Conservation (phyloP, 2,888 invertebrate species). For the Crematogaster levior region DNA sequence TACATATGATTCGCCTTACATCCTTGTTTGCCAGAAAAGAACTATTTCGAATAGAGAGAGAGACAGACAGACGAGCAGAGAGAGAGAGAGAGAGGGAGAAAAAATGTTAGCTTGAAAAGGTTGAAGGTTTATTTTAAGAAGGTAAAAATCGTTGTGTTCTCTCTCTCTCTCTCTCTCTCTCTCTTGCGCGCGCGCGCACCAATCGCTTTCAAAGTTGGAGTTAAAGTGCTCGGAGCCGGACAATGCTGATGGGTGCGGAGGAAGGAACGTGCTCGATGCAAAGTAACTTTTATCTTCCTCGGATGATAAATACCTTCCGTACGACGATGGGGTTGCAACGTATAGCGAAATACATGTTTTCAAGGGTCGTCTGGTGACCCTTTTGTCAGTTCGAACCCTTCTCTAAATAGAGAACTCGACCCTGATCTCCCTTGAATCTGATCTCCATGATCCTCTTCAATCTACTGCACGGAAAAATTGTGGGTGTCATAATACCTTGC, state of each 20-base stretch:
- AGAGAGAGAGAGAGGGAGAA: neutral
- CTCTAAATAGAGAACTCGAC: conserved; percentile 41
- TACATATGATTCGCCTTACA: neutral
- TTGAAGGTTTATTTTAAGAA: conserved; percentile 35
- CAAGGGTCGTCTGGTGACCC: conserved; percentile 43
- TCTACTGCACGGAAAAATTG: neutral
- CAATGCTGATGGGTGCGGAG: conserved; percentile 32
- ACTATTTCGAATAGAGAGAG: neutral
- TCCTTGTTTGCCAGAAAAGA: conserved; percentile 12
- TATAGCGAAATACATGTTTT: conserved; percentile 22
- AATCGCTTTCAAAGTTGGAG: conserved; percentile 30
- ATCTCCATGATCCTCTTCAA: conserved; percentile 35
- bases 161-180: too few species aligned
- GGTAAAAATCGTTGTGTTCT: conserved; percentile 31
- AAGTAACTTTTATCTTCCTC: conserved; percentile 66
- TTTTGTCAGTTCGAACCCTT: conserved; percentile 32
- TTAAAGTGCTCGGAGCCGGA: conserved; percentile 36
- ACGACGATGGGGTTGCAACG: neutral
- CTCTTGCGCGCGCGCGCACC: too few species aligned
- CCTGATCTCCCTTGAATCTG: conserved; percentile 43
- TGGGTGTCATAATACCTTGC: neutral
- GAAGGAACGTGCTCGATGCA: conserved; percentile 18
- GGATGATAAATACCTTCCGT: conserved; percentile 67
- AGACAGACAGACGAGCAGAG: neutral
- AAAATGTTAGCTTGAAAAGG: neutral